Conservation (phyloP, 2,797 vertebrate genomes). For the Heteromormyrus szaboi region DNA sequence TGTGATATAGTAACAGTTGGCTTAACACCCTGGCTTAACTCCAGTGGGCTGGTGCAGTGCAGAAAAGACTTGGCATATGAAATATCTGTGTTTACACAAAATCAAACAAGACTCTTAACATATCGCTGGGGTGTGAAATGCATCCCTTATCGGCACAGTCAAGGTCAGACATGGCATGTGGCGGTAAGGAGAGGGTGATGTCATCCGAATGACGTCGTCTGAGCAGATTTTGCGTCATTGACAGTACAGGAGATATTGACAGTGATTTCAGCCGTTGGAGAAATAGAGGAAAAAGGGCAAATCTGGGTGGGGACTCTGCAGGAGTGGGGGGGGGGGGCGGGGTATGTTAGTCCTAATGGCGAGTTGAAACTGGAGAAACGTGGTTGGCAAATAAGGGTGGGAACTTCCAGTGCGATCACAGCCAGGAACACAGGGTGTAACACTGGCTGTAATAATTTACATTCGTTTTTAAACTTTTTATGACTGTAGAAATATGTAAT, state of each 20-base stretch:
- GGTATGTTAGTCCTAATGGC: not conserved
- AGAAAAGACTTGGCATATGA: not conserved
- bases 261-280: not conserved
- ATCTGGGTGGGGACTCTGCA: not conserved
- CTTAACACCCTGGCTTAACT: not conserved
- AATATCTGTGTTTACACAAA: not conserved
- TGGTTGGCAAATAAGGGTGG: not conserved
- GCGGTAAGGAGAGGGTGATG: not conserved
- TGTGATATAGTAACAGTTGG: not conserved
- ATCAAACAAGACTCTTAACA: slow-evolving; percentile 2
- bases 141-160: not conserved
- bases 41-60: not conserved
- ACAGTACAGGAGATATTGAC: not conserved
- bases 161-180: not conserved
- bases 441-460: not conserved
- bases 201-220: not conserved
- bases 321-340: not conserved
- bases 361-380: not conserved
- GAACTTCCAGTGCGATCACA: not conserved
- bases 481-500: not conserved
- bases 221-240: not conserved
- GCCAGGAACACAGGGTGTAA: not conserved
- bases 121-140: not conserved
- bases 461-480: not conserved
- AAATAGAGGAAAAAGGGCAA: not conserved